Base-by-base conservation (phyloP, 1,140 invertebrate species). In the Sarcophaga bullata region DNA sequence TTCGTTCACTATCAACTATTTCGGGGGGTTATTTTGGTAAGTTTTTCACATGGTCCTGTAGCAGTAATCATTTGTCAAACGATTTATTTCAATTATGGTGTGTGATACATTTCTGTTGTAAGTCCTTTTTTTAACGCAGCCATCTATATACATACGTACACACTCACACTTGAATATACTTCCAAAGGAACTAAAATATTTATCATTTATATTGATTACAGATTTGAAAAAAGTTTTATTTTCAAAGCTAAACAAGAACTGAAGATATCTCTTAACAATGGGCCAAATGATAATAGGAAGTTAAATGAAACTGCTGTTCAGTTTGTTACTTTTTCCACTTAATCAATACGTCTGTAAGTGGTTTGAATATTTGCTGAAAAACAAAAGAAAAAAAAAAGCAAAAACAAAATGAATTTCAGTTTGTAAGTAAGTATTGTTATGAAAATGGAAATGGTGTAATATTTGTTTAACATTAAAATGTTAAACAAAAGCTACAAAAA, bases 21-120 rank as follows among this genome's bases (percentile, higher is more conserved):
- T 10, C 50, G 13, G 10, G 62, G 62, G 62, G 17, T 68, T 25
- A 19, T 68, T 68, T 68, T n/a, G 62, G 19, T 10, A 19, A 68
- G n/a, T 68, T 68, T 68, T 68, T 25, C 25, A 37, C 25, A 37
- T 68, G 62, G n/a, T 25, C 11, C 47, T 80, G 19, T 13, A 13
- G 80, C 58, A 52, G 80, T 62, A 80, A 80, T 68, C 80, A 80
- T 80, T 80, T 80, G 80, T 80, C 80, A 80, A 80, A 37, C 54
- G 80, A 80, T 80, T 80, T 80, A 80, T 80, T 80, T 80, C 80
- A 80, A 80, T 80, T 80, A 80, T 62, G 9, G 52, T 62, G 17
- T 19, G 48, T 52, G 48, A 78, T n/a, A 19, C n/a, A 52, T 78
- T 78, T 78, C 50, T 9, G 48, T 37, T 48, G 48, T 49, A 76